These are phyloP conservation scores for Crax fasciolata DNA, from an alignment of 2,797 vertebrate species.

Conservation along the genomic window DNA sequence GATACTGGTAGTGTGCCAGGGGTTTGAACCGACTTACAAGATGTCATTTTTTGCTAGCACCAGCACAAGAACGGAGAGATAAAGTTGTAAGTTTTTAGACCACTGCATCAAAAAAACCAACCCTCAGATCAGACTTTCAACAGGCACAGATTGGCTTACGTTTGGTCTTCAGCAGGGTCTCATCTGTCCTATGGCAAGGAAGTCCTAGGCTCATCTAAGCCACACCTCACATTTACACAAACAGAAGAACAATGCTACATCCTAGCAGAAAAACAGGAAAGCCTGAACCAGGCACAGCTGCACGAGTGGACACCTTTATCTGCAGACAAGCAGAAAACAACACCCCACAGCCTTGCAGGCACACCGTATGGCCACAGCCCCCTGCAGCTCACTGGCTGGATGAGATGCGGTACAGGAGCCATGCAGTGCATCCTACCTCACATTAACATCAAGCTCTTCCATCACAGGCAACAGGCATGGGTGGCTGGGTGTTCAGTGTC, in stretches of 20 bases:
- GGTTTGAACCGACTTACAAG: neutral
- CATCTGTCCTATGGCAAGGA: neutral
- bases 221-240: neutral
- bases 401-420: fast-evolving
- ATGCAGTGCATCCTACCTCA: conserved; percentile 80
- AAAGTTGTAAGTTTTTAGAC: neutral
- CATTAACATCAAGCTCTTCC: conserved; percentile 86
- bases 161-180: neutral
- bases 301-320: neutral
- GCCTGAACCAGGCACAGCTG: neutral
- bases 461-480: conserved; percentile 86
- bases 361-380: fast-evolving
- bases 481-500: conserved; percentile 72
- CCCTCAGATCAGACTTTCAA: neutral
- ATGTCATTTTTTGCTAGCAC: neutral
- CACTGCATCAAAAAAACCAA: neutral
- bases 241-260: neutral
- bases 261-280: neutral
- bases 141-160: neutral
- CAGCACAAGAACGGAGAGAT: neutral
- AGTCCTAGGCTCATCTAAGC: neutral
- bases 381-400: neutral
- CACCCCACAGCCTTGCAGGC: neutral
- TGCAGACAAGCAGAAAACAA: neutral
- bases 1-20: neutral